phyloP scores from a whole-genome alignment of 2,797 vertebrate genomes.

The Meriones psammophilus region DNA sequence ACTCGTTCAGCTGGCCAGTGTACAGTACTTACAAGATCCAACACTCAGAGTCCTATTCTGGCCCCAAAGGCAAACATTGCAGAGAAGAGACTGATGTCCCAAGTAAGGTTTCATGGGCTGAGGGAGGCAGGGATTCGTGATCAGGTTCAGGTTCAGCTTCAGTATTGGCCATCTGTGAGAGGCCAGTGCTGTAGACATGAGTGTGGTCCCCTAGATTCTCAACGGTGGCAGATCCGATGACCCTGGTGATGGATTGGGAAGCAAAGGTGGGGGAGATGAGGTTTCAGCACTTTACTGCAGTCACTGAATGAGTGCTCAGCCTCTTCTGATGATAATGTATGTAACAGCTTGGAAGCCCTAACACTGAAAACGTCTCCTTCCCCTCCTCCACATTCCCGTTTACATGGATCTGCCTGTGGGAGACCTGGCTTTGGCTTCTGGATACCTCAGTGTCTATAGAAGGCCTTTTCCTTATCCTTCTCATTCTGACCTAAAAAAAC shows the following conservation, averaged over 20 bases:
- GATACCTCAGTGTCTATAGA: slow-evolving; percentile 51
- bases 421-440: slow-evolving; percentile 41
- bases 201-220: background rate
- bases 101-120: background rate
- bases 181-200: background rate
- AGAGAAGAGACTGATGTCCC: background rate
- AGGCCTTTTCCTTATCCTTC: slow-evolving; percentile 15
- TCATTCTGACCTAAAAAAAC: slow-evolving; percentile 41
- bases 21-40: no score
- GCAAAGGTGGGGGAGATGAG: background rate
- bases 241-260: slow-evolving; percentile 38
- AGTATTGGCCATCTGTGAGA: background rate
- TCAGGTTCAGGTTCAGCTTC: background rate
- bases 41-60: slow-evolving; percentile 27
- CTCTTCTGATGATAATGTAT: slow-evolving; percentile 51
- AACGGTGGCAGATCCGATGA: background rate
- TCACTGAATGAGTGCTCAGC: slow-evolving; percentile 38
- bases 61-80: background rate
- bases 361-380: slow-evolving; percentile 62
- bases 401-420: slow-evolving; percentile 67
- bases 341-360: slow-evolving; percentile 61
- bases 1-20: background rate
- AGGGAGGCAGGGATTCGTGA: background rate
- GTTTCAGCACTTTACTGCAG: background rate
- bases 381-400: slow-evolving; percentile 41